Base-by-base conservation (phyloP, 2,797 vertebrate species). In the Semotilus atromaculatus region DNA sequence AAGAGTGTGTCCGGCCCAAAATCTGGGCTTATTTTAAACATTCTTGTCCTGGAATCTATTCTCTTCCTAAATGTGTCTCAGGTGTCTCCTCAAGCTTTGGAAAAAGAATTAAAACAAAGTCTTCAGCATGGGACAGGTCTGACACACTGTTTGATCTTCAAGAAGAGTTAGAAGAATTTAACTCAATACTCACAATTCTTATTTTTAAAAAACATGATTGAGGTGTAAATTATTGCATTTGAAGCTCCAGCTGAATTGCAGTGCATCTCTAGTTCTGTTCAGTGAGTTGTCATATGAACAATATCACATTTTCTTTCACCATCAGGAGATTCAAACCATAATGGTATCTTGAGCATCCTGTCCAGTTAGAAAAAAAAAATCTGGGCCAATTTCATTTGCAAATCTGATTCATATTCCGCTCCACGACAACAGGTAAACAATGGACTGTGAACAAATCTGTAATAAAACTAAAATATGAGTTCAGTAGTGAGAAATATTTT, bases 11-110 rank as follows among this genome's bases (percentile, higher is more conserved):
- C 80, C 78, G 84, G 90, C 91, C 91, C 91, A 80, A 84, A 84
- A 91, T 92, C 92, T 86, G 89, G 90, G 86, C 78, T 86, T 90
- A 92, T 91, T 88, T 92, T 93, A 94, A 94, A 95, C 93, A 93
- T 84, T 88, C 86, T 76, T 86, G 58, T 89, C 92, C 91, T 88
- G 66, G 75, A 80, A 91, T 91, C 87, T 91, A 92, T 90, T 88
- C 91, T 90, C 90, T 91, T 90, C 92, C 88, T 72, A 80, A 88
- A 88, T 88, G 83, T 85, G 62, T 88, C 80, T 82, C 83, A 70
- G 84, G 86, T 88, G 86, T 82, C 76, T 70, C 38, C 75, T 53
- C 18, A 2, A 53, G 75, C 43, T 62, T 81, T 78, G 51, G 48
- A 38, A 74, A 87, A 80, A 55, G 14, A 78, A 78, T 43, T 77